phyloP scores from a whole-genome alignment of 2,797 vertebrate genomes.

The Sciurus carolinensis region DNA sequence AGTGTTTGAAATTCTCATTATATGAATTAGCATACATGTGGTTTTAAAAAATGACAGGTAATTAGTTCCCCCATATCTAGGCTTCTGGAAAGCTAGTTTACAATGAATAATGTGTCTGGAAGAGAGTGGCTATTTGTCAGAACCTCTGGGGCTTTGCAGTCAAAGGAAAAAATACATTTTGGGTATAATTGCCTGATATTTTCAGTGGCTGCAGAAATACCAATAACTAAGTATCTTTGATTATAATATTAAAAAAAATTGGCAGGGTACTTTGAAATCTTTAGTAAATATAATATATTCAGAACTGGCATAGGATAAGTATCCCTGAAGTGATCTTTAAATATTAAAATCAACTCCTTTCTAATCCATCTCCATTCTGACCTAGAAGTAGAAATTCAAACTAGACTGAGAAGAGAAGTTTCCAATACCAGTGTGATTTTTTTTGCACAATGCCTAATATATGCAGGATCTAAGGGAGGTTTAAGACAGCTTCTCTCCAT shows the following conservation, averaged over 20 bases:
- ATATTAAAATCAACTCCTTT: conserved; percentile 50
- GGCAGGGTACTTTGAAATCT: conserved; percentile 1
- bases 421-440: not conserved
- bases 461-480: not conserved
- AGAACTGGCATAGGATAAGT: not conserved
- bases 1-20: conserved; percentile 23
- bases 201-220: conserved; percentile 39
- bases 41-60: conserved; percentile 50
- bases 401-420: not conserved
- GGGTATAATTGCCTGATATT: conserved; percentile 39
- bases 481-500: not conserved
- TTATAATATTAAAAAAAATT: conserved; percentile 64
- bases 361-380: conserved; percentile 38
- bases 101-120: conserved; percentile 46
- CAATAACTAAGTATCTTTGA: conserved; percentile 27
- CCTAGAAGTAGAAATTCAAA: conserved; percentile 23
- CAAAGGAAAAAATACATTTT: conserved; percentile 59
- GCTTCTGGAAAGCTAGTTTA: conserved; percentile 30
- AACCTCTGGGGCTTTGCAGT: conserved; percentile 39
- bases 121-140: not conserved
- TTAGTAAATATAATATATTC: not conserved
- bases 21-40: conserved; percentile 16
- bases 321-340: conserved; percentile 21
- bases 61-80: conserved; percentile 55
- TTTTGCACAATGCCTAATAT: not conserved